Conservation (phyloP, 2,888 invertebrate genomes). For the Eumacrocentrus americanus region DNA sequence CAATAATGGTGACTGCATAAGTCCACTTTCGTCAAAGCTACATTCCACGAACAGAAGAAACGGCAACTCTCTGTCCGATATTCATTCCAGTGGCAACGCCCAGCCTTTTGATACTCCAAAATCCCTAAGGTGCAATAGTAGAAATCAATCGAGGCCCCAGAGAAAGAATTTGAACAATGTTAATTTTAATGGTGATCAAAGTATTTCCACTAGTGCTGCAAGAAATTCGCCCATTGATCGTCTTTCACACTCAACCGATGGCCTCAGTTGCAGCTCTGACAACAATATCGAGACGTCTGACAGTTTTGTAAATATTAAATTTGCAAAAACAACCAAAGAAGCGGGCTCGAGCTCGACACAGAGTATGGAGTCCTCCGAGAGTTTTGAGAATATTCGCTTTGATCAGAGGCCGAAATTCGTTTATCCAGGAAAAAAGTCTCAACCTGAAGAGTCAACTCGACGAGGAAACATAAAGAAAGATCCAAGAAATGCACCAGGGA, state of each 20-base stretch:
- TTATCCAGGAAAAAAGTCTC: conserved; percentile 22
- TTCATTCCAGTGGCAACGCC: conserved; percentile 35
- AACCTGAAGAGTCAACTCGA: not conserved
- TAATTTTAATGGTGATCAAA: conserved; percentile 33
- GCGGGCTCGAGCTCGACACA: conserved; percentile 46
- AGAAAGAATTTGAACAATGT: conserved; percentile 30
- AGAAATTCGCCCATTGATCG: conserved; percentile 28
- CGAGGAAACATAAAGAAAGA: not conserved
- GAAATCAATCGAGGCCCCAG: conserved; percentile 15
- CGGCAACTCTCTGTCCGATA: conserved; percentile 35
- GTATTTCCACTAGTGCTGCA: conserved; percentile 32
- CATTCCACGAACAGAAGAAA: conserved; percentile 38
- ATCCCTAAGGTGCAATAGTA: conserved; percentile 22
- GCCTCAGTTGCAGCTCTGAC: conserved; percentile 45
- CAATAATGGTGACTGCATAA: conserved; percentile 24
- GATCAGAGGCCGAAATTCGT: conserved; percentile 13
- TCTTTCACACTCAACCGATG: conserved; percentile 40
- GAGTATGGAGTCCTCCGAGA: conserved; percentile 49
- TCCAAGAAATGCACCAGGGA: conserved; percentile 9
- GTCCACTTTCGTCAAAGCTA: conserved; percentile 25
- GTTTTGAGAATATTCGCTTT: conserved; percentile 47
- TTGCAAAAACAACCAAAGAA: conserved; percentile 40
- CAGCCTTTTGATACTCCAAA: conserved; percentile 6
- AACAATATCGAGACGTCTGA: conserved; percentile 54
- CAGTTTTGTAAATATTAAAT: conserved; percentile 53